Conservation (phyloP, 2,888 invertebrate species). For the Chaetoderma sp. region DNA sequence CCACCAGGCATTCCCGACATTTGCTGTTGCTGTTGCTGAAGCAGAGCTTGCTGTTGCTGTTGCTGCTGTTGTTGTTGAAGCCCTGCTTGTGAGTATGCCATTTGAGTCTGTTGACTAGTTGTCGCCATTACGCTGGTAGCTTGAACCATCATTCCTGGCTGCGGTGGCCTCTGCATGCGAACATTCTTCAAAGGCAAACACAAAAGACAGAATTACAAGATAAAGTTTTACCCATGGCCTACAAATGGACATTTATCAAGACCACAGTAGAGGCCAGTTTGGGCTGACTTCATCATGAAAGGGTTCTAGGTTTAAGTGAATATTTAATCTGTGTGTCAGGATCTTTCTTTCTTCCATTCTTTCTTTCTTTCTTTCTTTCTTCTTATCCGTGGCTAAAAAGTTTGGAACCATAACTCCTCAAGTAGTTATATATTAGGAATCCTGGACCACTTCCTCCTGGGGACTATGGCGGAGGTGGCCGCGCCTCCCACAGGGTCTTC, state of each 20-base stretch:
- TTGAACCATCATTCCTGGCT: background rate
- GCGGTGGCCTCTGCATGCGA: background rate
- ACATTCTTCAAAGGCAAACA: background rate
- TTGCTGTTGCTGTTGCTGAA: conserved; percentile 28
- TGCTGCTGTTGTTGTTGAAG: conserved; percentile 18
- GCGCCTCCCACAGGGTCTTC: no score
- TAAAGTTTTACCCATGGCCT: background rate
- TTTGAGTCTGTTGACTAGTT: background rate
- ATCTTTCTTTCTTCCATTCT: no score
- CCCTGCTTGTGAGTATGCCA: background rate
- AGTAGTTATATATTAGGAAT: no score
- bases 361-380: no score
- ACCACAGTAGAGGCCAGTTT: no score
- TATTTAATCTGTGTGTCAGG: no score
- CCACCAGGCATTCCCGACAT: conserved; percentile 1
- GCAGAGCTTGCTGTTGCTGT: conserved; percentile 19
- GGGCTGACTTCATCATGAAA: no score
- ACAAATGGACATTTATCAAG: no score
- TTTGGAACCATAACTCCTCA: no score
- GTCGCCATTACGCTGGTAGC: background rate
- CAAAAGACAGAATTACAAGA: background rate
- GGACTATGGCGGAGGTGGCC: no score
- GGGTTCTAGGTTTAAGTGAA: background rate
- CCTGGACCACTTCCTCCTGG: no score
- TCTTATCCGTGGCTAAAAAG: no score